A percentile compares a stretch with the other conserved stretches of the same genome.
Conservation (phyloP, 2,888 invertebrate species). For the Torymus aiolomorphi region DNA sequence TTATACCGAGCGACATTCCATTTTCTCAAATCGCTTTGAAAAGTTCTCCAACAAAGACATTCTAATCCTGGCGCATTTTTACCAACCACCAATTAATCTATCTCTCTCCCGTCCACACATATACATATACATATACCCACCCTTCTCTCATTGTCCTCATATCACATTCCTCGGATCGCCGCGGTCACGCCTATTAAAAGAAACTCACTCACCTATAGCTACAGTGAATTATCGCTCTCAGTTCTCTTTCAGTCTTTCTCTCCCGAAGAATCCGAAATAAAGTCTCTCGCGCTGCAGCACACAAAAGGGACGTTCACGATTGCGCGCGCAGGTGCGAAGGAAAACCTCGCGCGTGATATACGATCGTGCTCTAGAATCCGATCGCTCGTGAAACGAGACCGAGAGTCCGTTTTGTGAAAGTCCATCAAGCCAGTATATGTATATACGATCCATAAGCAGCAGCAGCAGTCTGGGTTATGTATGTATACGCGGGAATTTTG, state of each 20-base stretch:
- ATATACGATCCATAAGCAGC: background rate
- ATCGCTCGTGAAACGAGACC: conserved; percentile 53
- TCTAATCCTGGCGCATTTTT: too few relatives aligned
- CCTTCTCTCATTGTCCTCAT: background rate
- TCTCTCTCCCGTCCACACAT: too few relatives aligned
- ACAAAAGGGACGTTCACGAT: conserved; percentile 56
- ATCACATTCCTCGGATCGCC: background rate
- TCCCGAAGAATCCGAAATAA: conserved; percentile 32
- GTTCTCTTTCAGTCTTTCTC: too few relatives aligned
- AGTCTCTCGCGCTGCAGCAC: conserved; percentile 21
- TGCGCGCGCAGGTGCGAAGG: conserved; percentile 51
- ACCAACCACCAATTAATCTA: too few relatives aligned
- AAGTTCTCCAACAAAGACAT: too few relatives aligned
- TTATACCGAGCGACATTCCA: too few relatives aligned
- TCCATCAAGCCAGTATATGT: background rate
- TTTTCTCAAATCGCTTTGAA: too few relatives aligned
- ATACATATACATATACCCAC: background rate
- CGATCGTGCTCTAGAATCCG: conserved; percentile 63
- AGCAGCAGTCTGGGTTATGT: conserved; percentile 10
- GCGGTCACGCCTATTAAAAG: background rate
- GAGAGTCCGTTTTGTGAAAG: conserved; percentile 33
- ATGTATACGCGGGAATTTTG: conserved; percentile 6
- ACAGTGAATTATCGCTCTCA: too few relatives aligned
- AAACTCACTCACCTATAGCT: background rate
- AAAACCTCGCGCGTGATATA: conserved; percentile 54